Conservation (phyloP, 2,888 invertebrate genomes). For the Willowsia nigromaculata region DNA sequence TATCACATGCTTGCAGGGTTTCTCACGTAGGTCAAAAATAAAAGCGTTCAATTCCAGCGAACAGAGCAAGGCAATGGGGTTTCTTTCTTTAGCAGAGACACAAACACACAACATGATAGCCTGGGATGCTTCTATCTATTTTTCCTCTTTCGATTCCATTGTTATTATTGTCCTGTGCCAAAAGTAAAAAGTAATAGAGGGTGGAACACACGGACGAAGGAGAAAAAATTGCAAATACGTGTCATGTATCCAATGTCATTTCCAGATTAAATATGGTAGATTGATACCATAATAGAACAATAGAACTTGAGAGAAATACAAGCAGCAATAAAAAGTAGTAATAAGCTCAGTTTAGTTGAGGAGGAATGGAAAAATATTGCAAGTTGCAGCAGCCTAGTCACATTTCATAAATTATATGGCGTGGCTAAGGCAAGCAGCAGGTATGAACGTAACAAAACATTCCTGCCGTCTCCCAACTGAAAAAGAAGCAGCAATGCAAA, state of each 20-base stretch:
- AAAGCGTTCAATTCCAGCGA: not conserved
- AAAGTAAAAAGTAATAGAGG: conserved; percentile 7
- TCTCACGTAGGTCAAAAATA: conserved; percentile 60
- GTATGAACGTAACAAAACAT: conserved; percentile 51
- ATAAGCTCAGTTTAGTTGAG: not conserved
- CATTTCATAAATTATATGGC: conserved; percentile 67
- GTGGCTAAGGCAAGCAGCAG: conserved; percentile 61
- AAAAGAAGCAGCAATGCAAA: conserved; percentile 14
- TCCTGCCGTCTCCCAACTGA: conserved; percentile 50
- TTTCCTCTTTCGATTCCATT: not conserved
- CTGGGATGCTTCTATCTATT: conserved; percentile 1
- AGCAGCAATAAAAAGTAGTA: conserved; percentile 4
- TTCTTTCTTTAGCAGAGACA: not conserved
- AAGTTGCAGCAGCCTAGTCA: conserved; percentile 44
- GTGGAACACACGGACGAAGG: not conserved
- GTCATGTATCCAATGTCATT: conserved; percentile 62
- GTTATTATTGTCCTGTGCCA: not conserved
- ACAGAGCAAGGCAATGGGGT: not conserved
- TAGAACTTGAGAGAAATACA: not conserved
- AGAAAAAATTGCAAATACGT: conserved; percentile 54
- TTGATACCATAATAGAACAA: conserved; percentile 19
- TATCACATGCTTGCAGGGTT: conserved; percentile 62
- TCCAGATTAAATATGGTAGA: conserved; percentile 71
- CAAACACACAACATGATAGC: conserved; percentile 13
- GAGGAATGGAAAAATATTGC: conserved; percentile 41